Conservation (phyloP, 2,888 invertebrate species). For the Drosophila limbata region DNA sequence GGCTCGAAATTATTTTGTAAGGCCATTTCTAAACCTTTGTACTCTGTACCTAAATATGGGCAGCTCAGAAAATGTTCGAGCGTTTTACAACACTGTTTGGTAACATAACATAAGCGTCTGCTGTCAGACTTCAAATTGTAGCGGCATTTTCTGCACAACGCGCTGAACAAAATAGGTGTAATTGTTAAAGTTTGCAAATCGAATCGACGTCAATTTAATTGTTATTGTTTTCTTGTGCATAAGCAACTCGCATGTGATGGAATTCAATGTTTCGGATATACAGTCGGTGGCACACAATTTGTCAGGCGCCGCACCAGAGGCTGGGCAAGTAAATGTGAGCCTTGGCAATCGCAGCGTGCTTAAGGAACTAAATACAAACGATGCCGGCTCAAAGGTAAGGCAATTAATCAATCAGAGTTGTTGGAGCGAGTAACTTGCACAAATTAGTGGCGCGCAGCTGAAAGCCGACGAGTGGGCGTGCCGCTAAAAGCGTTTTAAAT, state of each 20-base stretch:
- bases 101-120: slow-evolving; percentile 28
- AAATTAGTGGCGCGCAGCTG: slow-evolving; percentile 25
- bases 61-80: too few relatives aligned
- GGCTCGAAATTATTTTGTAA: too few relatives aligned
- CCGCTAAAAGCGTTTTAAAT: slow-evolving; percentile 24
- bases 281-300: slow-evolving; percentile 5
- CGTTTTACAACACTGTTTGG: too few relatives aligned
- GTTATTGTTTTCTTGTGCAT: background rate
- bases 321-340: slow-evolving; percentile 26
- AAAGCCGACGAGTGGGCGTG: slow-evolving; percentile 33
- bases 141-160: slow-evolving; percentile 64
- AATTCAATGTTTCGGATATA: slow-evolving; percentile 31
- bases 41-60: too few relatives aligned
- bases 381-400: slow-evolving; percentile 71
- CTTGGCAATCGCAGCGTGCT: slow-evolving; percentile 59
- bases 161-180: slow-evolving; percentile 7
- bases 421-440: slow-evolving; percentile 17
- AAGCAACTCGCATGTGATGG: slow-evolving; percentile 41
- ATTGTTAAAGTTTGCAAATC: slow-evolving; percentile 9
- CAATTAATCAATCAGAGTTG: slow-evolving; percentile 30
- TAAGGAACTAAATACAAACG: slow-evolving; percentile 76
- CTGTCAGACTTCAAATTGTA: slow-evolving; percentile 64
- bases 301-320: slow-evolving; percentile 15
- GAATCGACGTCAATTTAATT: background rate
- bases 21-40: too few relatives aligned